Evolutionary conservation across 2,113 vertebrate species (phyloP).

Genomic region (Lycaon pictus): DNA sequence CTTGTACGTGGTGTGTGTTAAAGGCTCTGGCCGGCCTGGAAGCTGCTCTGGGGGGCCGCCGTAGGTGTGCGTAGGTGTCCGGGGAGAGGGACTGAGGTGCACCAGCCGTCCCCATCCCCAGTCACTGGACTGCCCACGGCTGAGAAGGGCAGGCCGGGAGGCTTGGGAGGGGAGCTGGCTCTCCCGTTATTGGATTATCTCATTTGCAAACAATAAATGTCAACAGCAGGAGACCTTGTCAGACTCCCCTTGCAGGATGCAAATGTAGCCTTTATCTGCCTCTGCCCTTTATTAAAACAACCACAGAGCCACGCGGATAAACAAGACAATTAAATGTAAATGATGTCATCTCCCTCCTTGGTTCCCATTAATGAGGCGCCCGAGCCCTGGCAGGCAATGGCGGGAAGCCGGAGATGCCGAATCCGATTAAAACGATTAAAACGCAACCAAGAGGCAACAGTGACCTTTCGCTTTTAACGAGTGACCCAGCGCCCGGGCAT

Average conservation of each 20-base stretch:
- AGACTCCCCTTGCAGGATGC: slow-evolving; percentile 82
- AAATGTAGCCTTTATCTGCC: slow-evolving; percentile 85
- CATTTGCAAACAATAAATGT: slow-evolving; percentile 88
- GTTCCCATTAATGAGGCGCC: slow-evolving; percentile 83
- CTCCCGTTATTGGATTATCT: slow-evolving; percentile 74
- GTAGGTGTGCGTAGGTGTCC: background rate
- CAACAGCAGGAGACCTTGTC: slow-evolving; percentile 76
- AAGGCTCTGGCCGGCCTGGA: background rate
- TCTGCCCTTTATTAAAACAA: slow-evolving; percentile 87
- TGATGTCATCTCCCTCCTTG: slow-evolving; percentile 87
- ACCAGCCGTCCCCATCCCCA: too few relatives aligned
- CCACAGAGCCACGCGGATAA: slow-evolving; percentile 87
- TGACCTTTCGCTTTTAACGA: slow-evolving; percentile 92
- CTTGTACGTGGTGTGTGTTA: accelerated
- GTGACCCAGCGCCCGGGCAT: slow-evolving; percentile 76
- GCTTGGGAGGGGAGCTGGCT: background rate
- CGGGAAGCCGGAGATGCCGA: slow-evolving; percentile 80
- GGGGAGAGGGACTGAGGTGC: background rate
- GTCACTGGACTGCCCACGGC: accelerated
- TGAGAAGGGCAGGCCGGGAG: background rate
- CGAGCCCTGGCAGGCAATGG: slow-evolving; percentile 69
- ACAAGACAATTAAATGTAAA: slow-evolving; percentile 88
- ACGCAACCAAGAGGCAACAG: slow-evolving; percentile 82
- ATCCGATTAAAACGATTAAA: slow-evolving; percentile 84
- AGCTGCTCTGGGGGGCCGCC: background rate